A percentile compares a stretch with the other conserved stretches of the same genome.
These are phyloP conservation scores for Dunckerocampus dactyliophorus DNA, from an alignment of 2,113 vertebrate genomes.

Conservation along the genomic window DNA sequence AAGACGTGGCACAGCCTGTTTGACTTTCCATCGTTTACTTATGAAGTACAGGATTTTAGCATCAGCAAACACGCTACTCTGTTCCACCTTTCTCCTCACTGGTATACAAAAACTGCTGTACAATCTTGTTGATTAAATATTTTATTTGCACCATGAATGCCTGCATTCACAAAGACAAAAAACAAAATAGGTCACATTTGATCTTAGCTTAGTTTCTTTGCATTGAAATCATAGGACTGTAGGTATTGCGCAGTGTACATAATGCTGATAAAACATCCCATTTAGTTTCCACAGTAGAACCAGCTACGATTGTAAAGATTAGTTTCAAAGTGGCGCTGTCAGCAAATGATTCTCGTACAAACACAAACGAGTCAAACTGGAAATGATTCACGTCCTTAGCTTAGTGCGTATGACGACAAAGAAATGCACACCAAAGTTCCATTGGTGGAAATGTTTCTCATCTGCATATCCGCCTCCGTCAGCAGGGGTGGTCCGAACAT, in stretches of 20 bases:
- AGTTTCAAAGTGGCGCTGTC: not conserved
- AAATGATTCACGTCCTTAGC: conserved; percentile 5
- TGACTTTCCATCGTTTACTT: not conserved
- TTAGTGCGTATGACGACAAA: not conserved
- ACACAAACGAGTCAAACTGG: not conserved
- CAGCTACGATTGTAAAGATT: not conserved
- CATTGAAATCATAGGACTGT: not conserved
- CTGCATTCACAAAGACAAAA: conserved; percentile 55
- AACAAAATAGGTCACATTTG: not conserved
- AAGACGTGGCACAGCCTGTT: conserved; percentile 6
- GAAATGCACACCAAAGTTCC: too few species aligned
- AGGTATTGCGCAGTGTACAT: not conserved
- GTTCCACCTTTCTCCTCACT: not conserved
- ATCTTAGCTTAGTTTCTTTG: not conserved
- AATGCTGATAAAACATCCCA: not conserved
- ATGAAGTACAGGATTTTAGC: not conserved
- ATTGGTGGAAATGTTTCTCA: not conserved
- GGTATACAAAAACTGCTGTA: not conserved
- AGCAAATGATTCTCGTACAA: not conserved
- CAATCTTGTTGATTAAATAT: conserved; percentile 8
- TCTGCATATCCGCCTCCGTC: not conserved
- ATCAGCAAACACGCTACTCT: not conserved
- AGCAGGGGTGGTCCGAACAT: conserved; percentile 48
- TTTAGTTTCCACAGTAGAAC: not conserved
- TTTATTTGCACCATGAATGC: conserved; percentile 52